Evolutionary conservation across 2,797 vertebrate genomes (phyloP), one percentile per base, ranked within the genome.

Genomic region (Aulostomus chinensis): DNA sequence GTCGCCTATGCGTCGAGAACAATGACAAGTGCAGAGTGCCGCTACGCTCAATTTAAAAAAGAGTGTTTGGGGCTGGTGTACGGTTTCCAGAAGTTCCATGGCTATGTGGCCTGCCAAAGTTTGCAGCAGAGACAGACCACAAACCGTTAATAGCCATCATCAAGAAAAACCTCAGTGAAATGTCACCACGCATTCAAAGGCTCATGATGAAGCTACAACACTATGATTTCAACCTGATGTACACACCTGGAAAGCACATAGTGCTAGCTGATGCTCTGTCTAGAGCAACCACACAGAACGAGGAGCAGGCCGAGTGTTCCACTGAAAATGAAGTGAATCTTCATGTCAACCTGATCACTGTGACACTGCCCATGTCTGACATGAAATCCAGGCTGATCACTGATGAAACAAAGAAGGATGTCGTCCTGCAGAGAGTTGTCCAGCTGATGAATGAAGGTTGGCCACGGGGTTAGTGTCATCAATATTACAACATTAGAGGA

Each of bases 131-230:
- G 13, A 56, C 13, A 2, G 17, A 56, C 17, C 41, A 38, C 26
- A 31, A 31, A 9, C 35, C 17, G 5, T 2, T 51, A 9, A 22
- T 51, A 1, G 29, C 36, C 28, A 38, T 35, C 14, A 48, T 49
- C 15, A 36, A 31, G 26, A 51, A 51, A 31, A 29, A 22, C 9
- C 13, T 38, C 17, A 30, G 17, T 21, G 34, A 50, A 2, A 38
- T 38, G 25, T 38, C 26, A 21, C 12, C 17, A 7, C 1, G 9
- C 1, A 55, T 36, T 2, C 32, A 45, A 6, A 36, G n/a, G 12
- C 4, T 55, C 3, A 46, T 46, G 24, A 37, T 46, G 41, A 46
- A 37, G 35, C n/a, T 22, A 6, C 37, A 39, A 9, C 20, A 13
- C 0, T 15, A 43, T 14, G 51, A 36, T 9, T 46, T 45, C 13